Percentiles rank a stretch among this genome's conserved stretches.
Evolutionary conservation across 2,797 vertebrate species (phyloP).

Genomic region (Ambastaia sidthimunki): DNA sequence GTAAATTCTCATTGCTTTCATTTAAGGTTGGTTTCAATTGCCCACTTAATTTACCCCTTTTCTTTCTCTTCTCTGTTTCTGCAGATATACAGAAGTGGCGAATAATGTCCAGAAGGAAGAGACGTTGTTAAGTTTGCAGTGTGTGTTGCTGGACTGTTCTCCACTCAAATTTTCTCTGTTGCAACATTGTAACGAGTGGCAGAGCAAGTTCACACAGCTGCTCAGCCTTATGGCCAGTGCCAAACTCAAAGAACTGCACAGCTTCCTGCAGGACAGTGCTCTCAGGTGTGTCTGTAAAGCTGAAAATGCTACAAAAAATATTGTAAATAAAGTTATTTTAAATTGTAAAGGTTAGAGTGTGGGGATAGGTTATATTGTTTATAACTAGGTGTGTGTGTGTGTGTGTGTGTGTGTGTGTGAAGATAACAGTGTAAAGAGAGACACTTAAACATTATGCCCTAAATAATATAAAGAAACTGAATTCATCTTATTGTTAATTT

Average conservation of each 20-base stretch:
- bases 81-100: constrained; percentile 87
- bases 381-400: too few relatives aligned
- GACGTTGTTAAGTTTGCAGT: constrained; percentile 81
- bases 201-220: constrained; percentile 86
- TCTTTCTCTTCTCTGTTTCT: not conserved
- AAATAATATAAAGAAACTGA: too few relatives aligned
- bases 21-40: not conserved
- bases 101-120: constrained; percentile 88
- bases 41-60: not conserved
- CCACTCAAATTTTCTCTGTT: constrained; percentile 85
- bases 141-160: constrained; percentile 86
- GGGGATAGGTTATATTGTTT: too few relatives aligned
- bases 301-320: too few relatives aligned
- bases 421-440: too few relatives aligned
- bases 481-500: not conserved
- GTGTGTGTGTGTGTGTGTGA: constrained; percentile 4
- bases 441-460: too few relatives aligned
- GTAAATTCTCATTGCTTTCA: too few relatives aligned
- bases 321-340: too few relatives aligned
- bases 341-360: not conserved
- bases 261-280: constrained; percentile 76
- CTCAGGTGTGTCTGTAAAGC: constrained; percentile 74
- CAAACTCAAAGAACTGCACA: constrained; percentile 78
- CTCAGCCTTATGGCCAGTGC: constrained; percentile 80
- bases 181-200: constrained; percentile 89